Evolutionary conservation across 2,888 invertebrate species (phyloP), one percentile per base, ranked within the genome.

Genomic region (Papilio gigon): DNA sequence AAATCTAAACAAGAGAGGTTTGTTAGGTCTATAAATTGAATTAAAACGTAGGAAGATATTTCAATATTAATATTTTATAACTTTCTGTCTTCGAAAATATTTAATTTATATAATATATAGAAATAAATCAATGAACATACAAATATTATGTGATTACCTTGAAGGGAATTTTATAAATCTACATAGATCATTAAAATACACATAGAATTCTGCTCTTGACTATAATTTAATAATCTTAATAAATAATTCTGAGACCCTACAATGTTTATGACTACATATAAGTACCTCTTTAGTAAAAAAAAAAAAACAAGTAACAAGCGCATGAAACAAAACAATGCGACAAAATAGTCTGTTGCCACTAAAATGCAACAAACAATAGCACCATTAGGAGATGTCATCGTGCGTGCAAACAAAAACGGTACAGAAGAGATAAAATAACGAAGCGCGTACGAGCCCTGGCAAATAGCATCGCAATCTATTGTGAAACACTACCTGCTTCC

Each of bases 381-480:
- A 61, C 87, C 84, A 91, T 91, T 90, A 91, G 80, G 79, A 80
- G 85, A 89, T 88, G 89, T 89, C 92, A 88, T 85, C 88, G 90
- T 85, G 91, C 92, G 90, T 91, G 87, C 84, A 86, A 89, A 91
- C 91, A 92, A 92, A 91, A 89, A 90, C 79, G 77, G 72, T 70
- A 76, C 83, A 85, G 87, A 87, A 88, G 84, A 90, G 90, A 91
- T 90, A 92, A 89, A 92, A 91, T 84, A 80, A 81, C 82, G 80
- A 77, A 80, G 79, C 77, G 78, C 76, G 76, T 73, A 76, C 73
- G 74, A 72, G 77, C 75, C 76, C 78, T 71, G 79, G 80, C 85
- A 84, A 81, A 85, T 79, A 77, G 77, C 81, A 85, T 80, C 82
- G 76, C 76, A 73, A 73, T 68, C 79, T 74, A 81, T 84, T 79